Evolutionary conservation across 2,113 vertebrate species (phyloP).

Genomic region (Isichthys henryi): DNA sequence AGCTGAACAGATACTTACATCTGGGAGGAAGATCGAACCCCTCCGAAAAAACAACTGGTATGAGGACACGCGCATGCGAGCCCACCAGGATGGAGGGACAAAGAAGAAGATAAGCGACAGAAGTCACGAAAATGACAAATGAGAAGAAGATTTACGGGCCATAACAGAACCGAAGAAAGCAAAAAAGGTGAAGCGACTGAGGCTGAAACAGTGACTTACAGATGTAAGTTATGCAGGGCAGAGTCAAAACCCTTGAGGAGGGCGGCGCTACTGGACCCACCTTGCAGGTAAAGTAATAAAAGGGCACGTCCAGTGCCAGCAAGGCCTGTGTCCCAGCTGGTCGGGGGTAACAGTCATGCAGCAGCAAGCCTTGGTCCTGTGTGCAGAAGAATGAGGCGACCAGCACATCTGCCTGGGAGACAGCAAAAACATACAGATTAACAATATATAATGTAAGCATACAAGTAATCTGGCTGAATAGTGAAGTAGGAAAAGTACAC

Average conservation of each 20-base stretch:
- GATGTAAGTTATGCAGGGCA: background rate
- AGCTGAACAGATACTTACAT: constrained; percentile 65
- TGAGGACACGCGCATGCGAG: constrained; percentile 30
- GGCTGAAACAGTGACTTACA: background rate
- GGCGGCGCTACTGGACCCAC: constrained; percentile 43
- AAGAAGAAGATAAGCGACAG: constrained; percentile 16
- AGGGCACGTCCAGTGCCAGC: constrained; percentile 79
- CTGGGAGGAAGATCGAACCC: constrained; percentile 63
- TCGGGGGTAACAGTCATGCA: constrained; percentile 77
- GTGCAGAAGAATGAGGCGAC: constrained; percentile 84
- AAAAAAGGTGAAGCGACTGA: background rate
- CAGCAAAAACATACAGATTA: background rate
- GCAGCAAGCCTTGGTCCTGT: constrained; percentile 81
- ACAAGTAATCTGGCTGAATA: background rate
- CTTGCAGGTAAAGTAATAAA: constrained; percentile 90
- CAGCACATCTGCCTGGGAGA: constrained; percentile 64
- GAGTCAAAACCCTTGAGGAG: background rate
- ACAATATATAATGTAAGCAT: background rate
- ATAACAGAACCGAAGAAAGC: background rate
- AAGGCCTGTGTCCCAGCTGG: constrained; percentile 67
- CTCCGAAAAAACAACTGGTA: constrained; percentile 75
- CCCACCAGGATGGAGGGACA: background rate
- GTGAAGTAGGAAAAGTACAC: background rate
- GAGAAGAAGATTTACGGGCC: constrained; percentile 10
- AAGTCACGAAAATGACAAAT: constrained; percentile 3